Conservation (phyloP, 2,113 vertebrate genomes). For the Mionectes macconnelli region DNA sequence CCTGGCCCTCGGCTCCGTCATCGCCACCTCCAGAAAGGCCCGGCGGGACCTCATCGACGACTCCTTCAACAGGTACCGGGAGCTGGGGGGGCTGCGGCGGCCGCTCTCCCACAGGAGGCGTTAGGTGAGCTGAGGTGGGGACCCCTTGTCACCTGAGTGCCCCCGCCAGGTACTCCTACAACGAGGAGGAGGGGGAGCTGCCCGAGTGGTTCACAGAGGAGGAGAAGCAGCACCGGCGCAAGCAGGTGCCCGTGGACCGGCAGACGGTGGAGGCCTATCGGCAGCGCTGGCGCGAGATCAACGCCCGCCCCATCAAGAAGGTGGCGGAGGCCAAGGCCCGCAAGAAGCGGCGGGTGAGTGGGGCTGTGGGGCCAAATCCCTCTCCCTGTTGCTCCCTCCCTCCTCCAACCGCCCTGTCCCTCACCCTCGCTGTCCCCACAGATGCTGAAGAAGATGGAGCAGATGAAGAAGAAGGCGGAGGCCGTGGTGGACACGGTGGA, state of each 20-base stretch:
- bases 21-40: conserved; percentile 87
- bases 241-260: conserved; percentile 80
- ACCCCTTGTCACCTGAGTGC: fast-evolving
- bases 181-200: conserved; percentile 84
- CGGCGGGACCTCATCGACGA: conserved; percentile 84
- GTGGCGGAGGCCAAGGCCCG: conserved; percentile 96
- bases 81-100: background rate
- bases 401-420: fast-evolving
- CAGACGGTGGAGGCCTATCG: conserved; percentile 90
- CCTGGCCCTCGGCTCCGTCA: conserved; percentile 85
- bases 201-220: conserved; percentile 91
- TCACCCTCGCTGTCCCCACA: background rate
- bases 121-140: background rate
- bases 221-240: conserved; percentile 85
- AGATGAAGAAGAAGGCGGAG: conserved; percentile 94
- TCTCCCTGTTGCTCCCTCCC: background rate
- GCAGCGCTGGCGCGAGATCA: conserved; percentile 90
- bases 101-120: fast-evolving
- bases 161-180: conserved; percentile 80
- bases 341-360: conserved; percentile 92
- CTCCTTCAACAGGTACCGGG: conserved; percentile 87
- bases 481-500: conserved; percentile 92
- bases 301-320: conserved; percentile 92
- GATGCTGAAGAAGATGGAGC: conserved; percentile 95
- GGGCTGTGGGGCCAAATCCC: background rate